phyloP scores from a whole-genome alignment of 2,888 invertebrate genomes.

The Epistrophella euchroma region DNA sequence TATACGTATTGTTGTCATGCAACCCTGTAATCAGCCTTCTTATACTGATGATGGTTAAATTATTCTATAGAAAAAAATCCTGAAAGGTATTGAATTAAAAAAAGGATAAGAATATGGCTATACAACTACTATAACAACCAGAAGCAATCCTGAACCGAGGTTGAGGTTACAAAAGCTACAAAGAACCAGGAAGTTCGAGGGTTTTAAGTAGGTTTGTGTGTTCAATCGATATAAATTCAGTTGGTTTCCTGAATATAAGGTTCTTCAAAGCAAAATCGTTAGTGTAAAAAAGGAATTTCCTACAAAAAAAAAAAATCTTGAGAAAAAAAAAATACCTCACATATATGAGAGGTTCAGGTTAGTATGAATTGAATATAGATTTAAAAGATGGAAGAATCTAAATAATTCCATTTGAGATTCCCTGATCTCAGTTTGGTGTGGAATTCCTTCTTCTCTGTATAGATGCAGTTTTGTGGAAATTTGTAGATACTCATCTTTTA shows the following conservation, averaged over 20 bases:
- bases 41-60: constrained; percentile 46
- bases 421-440: neutral
- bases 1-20: constrained; percentile 59
- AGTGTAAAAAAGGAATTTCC: constrained; percentile 51
- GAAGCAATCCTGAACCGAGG: constrained; percentile 28
- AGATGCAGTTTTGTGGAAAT: constrained; percentile 42
- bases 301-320: neutral
- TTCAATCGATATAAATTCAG: constrained; percentile 43
- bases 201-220: constrained; percentile 11
- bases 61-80: constrained; percentile 55
- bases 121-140: neutral
- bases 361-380: neutral
- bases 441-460: neutral
- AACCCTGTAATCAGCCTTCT: constrained; percentile 63
- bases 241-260: constrained; percentile 33
- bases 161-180: constrained; percentile 60
- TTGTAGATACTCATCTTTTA: constrained; percentile 19
- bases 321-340: constrained; percentile 1
- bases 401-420: constrained; percentile 4
- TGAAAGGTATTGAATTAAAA: constrained; percentile 32
- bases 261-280: constrained; percentile 10
- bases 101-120: neutral
- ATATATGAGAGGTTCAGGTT: neutral
- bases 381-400: neutral
- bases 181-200: constrained; percentile 45